These are phyloP conservation scores for Drosophila ogumai DNA, from an alignment of 1,140 invertebrate genomes.

Conservation along the genomic window DNA sequence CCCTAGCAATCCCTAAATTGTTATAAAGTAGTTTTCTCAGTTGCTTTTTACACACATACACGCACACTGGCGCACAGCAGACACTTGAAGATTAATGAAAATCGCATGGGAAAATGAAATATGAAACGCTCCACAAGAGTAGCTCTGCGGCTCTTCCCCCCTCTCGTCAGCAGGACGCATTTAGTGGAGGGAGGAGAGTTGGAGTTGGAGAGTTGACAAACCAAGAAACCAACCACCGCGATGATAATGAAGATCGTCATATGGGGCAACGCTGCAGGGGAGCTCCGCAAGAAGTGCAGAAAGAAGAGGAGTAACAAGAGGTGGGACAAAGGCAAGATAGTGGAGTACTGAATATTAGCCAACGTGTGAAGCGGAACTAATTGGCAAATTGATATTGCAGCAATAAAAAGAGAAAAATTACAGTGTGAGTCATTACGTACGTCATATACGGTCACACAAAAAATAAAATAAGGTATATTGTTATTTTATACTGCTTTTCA, in stretches of 20 bases:
- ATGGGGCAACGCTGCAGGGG: slow-evolving; percentile 47
- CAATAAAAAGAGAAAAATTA: slow-evolving; percentile 23
- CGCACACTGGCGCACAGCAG: slow-evolving; percentile 14
- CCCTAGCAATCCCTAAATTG: slow-evolving; percentile 52
- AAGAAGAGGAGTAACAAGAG: slow-evolving; percentile 8
- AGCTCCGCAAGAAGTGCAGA: slow-evolving; percentile 14
- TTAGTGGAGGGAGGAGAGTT: slow-evolving; percentile 20
- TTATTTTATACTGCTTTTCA: no score
- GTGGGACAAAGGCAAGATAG: slow-evolving; percentile 1
- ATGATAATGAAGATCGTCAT: slow-evolving; percentile 37
- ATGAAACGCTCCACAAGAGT: slow-evolving; percentile 59
- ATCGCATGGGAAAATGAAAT: slow-evolving; percentile 76
- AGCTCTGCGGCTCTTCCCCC: slow-evolving; percentile 21
- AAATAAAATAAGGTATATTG: not conserved
- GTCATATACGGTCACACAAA: not conserved
- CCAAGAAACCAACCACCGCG: slow-evolving; percentile 44
- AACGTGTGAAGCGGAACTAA: slow-evolving; percentile 58
- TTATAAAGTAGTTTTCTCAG: slow-evolving; percentile 60
- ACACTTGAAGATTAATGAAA: slow-evolving; percentile 66
- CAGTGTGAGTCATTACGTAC: not conserved
- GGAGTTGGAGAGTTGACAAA: slow-evolving; percentile 35
- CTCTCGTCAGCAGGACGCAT: slow-evolving; percentile 13
- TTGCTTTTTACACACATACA: slow-evolving; percentile 34
- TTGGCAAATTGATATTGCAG: slow-evolving; percentile 52
- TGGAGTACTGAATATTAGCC: slow-evolving; percentile 19